These are phyloP conservation scores for Nymphalis c-album DNA, from an alignment of 2,888 invertebrate genomes.

Conservation along the genomic window DNA sequence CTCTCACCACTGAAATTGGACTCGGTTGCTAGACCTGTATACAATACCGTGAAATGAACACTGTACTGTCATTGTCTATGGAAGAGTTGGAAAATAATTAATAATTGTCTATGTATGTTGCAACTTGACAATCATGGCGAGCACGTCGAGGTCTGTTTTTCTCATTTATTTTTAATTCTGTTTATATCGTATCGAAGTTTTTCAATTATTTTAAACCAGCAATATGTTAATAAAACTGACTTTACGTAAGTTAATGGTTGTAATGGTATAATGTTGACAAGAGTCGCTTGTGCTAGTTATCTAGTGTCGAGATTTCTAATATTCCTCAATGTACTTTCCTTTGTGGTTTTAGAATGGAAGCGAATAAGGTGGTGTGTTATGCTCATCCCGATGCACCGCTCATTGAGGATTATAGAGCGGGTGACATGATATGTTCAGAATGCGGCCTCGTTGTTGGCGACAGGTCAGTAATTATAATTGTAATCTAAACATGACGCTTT, in stretches of 20 bases:
- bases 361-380: slow-evolving; percentile 92
- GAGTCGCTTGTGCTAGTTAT: slow-evolving; percentile 46
- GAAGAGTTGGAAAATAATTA: neutral
- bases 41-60: too few species aligned
- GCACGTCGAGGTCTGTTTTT: slow-evolving; percentile 84
- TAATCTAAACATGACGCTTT: neutral
- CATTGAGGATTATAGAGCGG: slow-evolving; percentile 98
- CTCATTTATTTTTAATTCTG: slow-evolving; percentile 63
- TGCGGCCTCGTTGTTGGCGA: slow-evolving; percentile 99
- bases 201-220: slow-evolving; percentile 48
- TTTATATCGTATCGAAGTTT: slow-evolving; percentile 50
- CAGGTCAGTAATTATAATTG: slow-evolving; percentile 81
- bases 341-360: slow-evolving; percentile 83
- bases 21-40: too few species aligned
- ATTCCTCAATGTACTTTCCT: slow-evolving; percentile 41
- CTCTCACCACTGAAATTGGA: too few species aligned
- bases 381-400: slow-evolving; percentile 97
- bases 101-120: slow-evolving; percentile 47
- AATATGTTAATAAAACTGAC: slow-evolving; percentile 51
- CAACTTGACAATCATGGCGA: slow-evolving; percentile 82
- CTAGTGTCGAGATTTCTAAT: slow-evolving; percentile 60
- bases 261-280: slow-evolving; percentile 42
- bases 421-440: slow-evolving; percentile 99
- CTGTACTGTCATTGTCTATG: neutral
- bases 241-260: slow-evolving; percentile 55